phyloP scores from a whole-genome alignment of 2,113 vertebrate species.

The Sigmodon hispidus region DNA sequence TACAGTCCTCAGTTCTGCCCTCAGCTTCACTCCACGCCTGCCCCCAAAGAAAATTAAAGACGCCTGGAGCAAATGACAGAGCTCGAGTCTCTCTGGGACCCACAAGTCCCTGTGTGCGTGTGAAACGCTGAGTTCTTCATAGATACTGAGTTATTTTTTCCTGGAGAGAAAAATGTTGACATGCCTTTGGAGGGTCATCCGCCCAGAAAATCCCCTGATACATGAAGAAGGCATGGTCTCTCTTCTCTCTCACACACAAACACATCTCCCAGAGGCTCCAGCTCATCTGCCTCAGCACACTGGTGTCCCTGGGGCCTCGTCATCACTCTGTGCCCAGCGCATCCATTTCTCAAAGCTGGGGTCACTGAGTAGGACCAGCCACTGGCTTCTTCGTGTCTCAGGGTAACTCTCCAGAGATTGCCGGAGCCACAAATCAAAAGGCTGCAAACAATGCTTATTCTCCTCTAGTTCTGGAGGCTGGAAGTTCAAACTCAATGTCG shows the following conservation, averaged over 20 bases:
- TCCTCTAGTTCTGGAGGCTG: neutral
- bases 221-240: neutral
- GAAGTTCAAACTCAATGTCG: neutral
- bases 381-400: neutral
- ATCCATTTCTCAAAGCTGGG: neutral
- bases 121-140: constrained; percentile 23
- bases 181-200: constrained; percentile 27
- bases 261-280: neutral
- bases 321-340: neutral
- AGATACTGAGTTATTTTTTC: constrained; percentile 66
- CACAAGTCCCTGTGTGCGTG: neutral
- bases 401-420: neutral
- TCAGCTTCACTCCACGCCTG: neutral
- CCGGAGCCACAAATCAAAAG: neutral
- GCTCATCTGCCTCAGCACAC: neutral
- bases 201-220: constrained; percentile 56
- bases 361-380: neutral
- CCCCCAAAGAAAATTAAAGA: constrained; percentile 35
- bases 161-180: constrained; percentile 73
- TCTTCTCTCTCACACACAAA: neutral
- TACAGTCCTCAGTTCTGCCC: neutral
- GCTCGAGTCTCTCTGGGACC: neutral
- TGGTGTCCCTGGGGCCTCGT: neutral
- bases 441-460: neutral
- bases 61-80: neutral